Evolutionary conservation across 2,113 vertebrate genomes (phyloP).

Genomic region (Marmota flaviventris): DNA sequence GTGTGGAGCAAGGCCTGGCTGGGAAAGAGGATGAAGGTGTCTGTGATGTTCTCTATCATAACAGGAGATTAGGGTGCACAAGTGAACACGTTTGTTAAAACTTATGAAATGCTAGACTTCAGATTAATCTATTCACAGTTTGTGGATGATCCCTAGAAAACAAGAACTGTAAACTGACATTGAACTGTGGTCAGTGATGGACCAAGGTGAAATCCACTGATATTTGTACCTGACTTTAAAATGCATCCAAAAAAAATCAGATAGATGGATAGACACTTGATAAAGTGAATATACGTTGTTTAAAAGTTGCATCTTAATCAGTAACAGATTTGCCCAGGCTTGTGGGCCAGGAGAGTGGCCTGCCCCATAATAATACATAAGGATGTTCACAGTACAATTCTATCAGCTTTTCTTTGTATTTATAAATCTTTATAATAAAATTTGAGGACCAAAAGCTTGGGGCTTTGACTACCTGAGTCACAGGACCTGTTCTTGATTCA

Average conservation of each 20-base stretch:
- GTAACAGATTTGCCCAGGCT: too few relatives aligned
- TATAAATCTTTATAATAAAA: background rate
- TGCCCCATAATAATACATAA: too few relatives aligned
- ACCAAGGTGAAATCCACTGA: background rate
- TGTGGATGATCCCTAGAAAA: background rate
- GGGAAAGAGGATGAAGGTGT: background rate
- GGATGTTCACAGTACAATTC: rapidly evolving
- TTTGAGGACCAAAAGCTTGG: background rate
- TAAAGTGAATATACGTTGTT: background rate
- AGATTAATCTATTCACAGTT: background rate
- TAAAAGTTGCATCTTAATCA: too few relatives aligned
- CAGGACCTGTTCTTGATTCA: background rate
- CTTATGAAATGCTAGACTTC: too few relatives aligned
- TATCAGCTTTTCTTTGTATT: background rate
- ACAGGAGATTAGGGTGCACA: rapidly evolving
- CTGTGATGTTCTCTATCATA: rapidly evolving
- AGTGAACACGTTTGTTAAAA: rapidly evolving
- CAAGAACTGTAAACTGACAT: background rate
- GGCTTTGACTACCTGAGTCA: background rate
- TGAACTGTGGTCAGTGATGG: background rate
- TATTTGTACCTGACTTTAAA: background rate
- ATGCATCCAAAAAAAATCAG: background rate
- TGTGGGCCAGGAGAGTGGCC: too few relatives aligned
- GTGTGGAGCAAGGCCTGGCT: rapidly evolving
- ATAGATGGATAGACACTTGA: rapidly evolving